A percentile compares a stretch with the other conserved stretches of the same genome.
Evolutionary conservation across 2,888 invertebrate species (phyloP).

Genomic region (Latrodectus elegans): DNA sequence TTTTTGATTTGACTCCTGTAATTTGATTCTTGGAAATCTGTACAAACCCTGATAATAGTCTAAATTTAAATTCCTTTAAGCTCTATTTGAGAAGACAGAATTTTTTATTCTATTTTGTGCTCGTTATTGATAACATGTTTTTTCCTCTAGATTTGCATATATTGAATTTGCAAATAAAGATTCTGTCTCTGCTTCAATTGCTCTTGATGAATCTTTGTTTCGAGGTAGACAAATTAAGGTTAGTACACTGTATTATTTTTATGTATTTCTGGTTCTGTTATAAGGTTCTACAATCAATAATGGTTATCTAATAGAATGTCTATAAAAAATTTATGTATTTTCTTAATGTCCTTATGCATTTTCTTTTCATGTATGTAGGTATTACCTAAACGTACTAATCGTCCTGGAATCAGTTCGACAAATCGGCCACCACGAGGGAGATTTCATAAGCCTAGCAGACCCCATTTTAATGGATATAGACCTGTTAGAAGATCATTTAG

Average conservation of each 20-base stretch:
- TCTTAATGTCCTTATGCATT: no score
- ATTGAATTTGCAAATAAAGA: slow-evolving; percentile 99
- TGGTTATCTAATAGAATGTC: no score
- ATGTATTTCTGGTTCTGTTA: neutral
- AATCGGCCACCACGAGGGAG: slow-evolving; percentile 82
- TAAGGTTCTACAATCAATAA: neutral
- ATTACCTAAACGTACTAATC: slow-evolving; percentile 97
- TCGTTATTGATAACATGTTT: neutral
- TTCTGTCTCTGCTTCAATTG: slow-evolving; percentile 97
- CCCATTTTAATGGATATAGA: slow-evolving; percentile 49
- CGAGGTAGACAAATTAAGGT: slow-evolving; percentile 99
- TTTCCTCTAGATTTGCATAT: slow-evolving; percentile 87
- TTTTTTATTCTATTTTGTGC: no score
- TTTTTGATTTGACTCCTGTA: no score
- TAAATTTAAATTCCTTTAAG: no score
- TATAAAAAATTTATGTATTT: no score
- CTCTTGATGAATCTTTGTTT: slow-evolving; percentile 98
- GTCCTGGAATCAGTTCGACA: slow-evolving; percentile 95
- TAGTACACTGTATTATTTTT: slow-evolving; percentile 58
- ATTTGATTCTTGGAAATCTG: no score
- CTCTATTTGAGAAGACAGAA: no score
- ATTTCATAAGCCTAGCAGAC: slow-evolving; percentile 62
- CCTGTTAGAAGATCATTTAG: slow-evolving; percentile 59
- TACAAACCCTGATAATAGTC: no score
- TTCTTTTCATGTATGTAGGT: slow-evolving; percentile 79